phyloP scores from a whole-genome alignment of 2,888 invertebrate genomes.

The Fragum fragum region DNA sequence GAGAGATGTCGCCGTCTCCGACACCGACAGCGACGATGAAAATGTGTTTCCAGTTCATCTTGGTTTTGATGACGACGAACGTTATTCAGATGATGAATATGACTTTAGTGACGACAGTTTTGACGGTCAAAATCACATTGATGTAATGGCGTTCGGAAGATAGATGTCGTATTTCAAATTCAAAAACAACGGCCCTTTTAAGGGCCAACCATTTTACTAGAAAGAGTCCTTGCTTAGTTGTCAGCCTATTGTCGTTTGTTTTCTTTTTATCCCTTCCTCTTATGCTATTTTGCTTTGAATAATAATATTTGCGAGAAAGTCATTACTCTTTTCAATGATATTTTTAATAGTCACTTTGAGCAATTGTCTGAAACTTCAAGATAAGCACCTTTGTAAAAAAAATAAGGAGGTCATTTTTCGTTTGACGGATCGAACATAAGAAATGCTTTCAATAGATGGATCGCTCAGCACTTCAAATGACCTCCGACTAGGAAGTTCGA shows the following conservation, averaged over 20 bases:
- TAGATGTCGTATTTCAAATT: neutral
- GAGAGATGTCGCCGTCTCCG: constrained; percentile 31
- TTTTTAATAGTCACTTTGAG: too few relatives aligned
- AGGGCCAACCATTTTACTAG: constrained; percentile 39
- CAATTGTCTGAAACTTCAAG: too few relatives aligned
- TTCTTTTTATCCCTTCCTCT: neutral
- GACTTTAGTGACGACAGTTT: constrained; percentile 31
- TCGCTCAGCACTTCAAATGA: too few relatives aligned
- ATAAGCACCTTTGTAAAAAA: too few relatives aligned
- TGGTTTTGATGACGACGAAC: constrained; percentile 1
- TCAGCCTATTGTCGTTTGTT: neutral
- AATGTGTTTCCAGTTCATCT: neutral
- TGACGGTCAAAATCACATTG: constrained; percentile 27
- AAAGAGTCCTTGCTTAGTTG: neutral
- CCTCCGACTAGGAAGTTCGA: too few relatives aligned
- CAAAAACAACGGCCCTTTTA: constrained; percentile 57
- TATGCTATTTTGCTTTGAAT: too few relatives aligned
- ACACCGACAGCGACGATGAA: neutral
- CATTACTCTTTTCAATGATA: too few relatives aligned
- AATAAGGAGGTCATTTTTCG: too few relatives aligned
- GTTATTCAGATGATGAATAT: constrained; percentile 1
- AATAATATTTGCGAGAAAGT: too few relatives aligned
- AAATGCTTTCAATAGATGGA: too few relatives aligned
- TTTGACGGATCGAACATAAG: too few relatives aligned
- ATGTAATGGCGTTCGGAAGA: neutral